Evolutionary conservation across 2,888 invertebrate species (phyloP), one percentile per base, ranked within the genome.

Genomic region (Margaritifera margaritifera): DNA sequence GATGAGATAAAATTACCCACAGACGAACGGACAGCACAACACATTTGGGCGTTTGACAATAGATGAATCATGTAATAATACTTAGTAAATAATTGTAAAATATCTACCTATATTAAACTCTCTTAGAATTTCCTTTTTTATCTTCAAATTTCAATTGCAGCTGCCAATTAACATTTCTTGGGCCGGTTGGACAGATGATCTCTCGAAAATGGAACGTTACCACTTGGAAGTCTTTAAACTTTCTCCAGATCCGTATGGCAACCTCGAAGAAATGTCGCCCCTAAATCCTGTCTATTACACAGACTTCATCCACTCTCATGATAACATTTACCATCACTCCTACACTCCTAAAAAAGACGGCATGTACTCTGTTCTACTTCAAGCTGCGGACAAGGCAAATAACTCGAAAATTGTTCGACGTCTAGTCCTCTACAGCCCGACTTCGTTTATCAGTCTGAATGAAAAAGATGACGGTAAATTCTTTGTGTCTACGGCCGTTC

Each of bases 281-380:
- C 20, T 70, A 22, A 22, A 57, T 22, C 70, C 73, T 8, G 62
- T 56, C 1, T 68, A 53, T 54, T 22, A 31, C 2, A 20, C 1
- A 19, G 51, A 51, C 6, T 6, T 62, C 8, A 22, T 6, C 24
- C 51, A 66, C 19, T 55, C 20, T 19, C 18, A 24, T 8, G 54
- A 62, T 18, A n/a, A 24, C n/a, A 62, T 62, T 52, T 27, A 8
- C 54, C 68, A 55, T 60, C 67, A 67, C 20, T 42, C 27, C 0
- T 80, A 73, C 71, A 67, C 31, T 18, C 80, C 80, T 0, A 15
- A 60, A 8, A 50, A 51, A 2, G 74, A 76, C 4, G 83, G 83
- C 8, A 72, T 80, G 67, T 83, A 80, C 66, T 78, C 81, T 25
- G 58, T 80, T 3, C 66, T 83, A 3, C 58, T 83, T 15, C 74